Evolutionary conservation across 2,797 vertebrate genomes (phyloP), one percentile per base, ranked within the genome.

Genomic region (Urosaurus nigricauda): DNA sequence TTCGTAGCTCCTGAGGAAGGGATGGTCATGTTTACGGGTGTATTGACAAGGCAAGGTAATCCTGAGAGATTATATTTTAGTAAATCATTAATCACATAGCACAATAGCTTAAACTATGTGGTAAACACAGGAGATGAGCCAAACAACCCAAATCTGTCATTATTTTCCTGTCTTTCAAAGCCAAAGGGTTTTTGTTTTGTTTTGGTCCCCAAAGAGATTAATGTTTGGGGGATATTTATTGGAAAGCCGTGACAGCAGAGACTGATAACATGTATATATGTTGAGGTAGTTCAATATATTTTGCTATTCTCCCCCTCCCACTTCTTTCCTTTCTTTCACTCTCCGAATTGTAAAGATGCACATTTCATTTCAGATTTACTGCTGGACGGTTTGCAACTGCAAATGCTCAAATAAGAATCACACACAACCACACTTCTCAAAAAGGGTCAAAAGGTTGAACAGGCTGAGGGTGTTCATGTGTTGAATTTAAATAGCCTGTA

Each of bases 31-130:
- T 92, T 95, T 94, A 89, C 86, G 91, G 82, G 85, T 89, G 60
- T 88, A 90, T 43, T 88, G 94, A 93, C 79, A 95, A 90, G 58
- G 82, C 91, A 92, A 91, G 86, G 80, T 95, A 92, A 95, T 94
- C 87, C 87, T 89, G 71, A 73, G 80, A 85, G 88, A 92, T 93
- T 94, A 85, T 91, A 88, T 92, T 94, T 94, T 84, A 94, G 63
- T 73, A 87, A 91, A 90, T 84, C 87, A 93, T 95, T 93, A 93
- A 92, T 93, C 91, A 94, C 80, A 63, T n/a, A 84, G 68, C 90
- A 93, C 90, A 94, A 85, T 90, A 92, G 79, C 73, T 91, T 93
- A 90, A 94, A 92, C 83, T 75, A 35, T 87, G 81, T 58, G 26
- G 65, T 89, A 95, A 95, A 94, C 86, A 93, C 0, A 87, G 75